Evolutionary conservation across 2,113 vertebrate genomes (phyloP), one percentile per base, ranked within the genome.

Genomic region (Myrmecobius fasciatus): DNA sequence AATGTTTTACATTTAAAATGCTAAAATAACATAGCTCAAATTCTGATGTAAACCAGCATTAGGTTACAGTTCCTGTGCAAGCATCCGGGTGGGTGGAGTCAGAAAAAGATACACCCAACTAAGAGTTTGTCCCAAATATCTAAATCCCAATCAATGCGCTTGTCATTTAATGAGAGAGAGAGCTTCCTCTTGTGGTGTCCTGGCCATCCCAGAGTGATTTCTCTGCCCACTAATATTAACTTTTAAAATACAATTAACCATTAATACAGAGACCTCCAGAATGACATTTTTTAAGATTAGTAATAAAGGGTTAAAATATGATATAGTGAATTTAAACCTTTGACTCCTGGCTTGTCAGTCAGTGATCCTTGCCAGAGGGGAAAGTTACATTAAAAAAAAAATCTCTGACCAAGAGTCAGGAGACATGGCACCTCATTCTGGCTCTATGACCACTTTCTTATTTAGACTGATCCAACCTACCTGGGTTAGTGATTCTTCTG

Each of bases 1-100:
- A 75, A 14, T 90, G 26, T 51, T 91, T 96, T 53, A 91, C 28
- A 8, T 56, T 93, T 93, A 94, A 96, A 90, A 93, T 83, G 53
- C 52, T 52, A 90, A 8, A 95, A 49, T 20, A 56, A 53, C 4
- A 56, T 31, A n/a, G 43, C 90, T 96, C 89, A 89, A 92, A 48
- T 24, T 47, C 43, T 95, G 75, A 67, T 10, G 12, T 53, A 25
- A 94, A 92, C 8, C 28, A 67, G 46, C 7, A 91, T 28, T 52
- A 83, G 91, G 31, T 53, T 91, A 53, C 8, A 52, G 36, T 60
- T 89, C 88, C 54, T 89, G 47, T 91, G 60, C 90, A 49, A 92
- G 91, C 46, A 91, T 75, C 12, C 8, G 43, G 31, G 51, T 49
- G 0, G 10, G 75, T 52, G 26, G 43, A 20, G 24, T 31, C 0